Conservation (phyloP, 2,797 vertebrate genomes). For the Premnoplex brunnescens region DNA sequence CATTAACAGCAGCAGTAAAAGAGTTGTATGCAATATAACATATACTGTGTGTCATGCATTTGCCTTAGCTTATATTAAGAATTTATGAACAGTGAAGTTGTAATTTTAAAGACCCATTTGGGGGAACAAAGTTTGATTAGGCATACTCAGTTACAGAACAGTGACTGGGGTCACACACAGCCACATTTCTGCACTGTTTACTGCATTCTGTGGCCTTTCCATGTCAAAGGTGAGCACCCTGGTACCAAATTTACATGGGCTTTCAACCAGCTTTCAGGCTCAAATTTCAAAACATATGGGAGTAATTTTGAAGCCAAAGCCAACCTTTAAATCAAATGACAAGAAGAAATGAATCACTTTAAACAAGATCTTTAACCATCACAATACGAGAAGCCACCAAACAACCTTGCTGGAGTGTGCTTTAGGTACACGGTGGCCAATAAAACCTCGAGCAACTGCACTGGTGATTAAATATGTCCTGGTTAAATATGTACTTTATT, state of each 20-base stretch:
- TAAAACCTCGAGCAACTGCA: constrained; percentile 8
- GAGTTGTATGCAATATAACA: background rate
- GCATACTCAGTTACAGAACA: background rate
- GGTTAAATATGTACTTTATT: background rate
- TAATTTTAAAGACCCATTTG: constrained; percentile 28
- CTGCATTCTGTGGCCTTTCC: background rate
- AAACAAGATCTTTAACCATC: constrained; percentile 68
- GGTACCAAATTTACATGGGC: constrained; percentile 47
- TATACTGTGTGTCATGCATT: background rate
- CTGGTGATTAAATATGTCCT: background rate
- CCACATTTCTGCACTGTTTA: constrained; percentile 51
- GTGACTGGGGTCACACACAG: background rate
- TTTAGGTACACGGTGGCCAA: background rate
- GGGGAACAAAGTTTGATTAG: background rate
- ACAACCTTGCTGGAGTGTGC: background rate
- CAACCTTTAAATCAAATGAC: constrained; percentile 69
- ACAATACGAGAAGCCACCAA: constrained; percentile 69
- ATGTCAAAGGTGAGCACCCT: constrained; percentile 39
- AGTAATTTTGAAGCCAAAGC: constrained; percentile 76
- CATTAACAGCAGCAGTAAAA: background rate
- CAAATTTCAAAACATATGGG: constrained; percentile 75
- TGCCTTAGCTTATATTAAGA: background rate
- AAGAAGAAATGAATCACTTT: constrained; percentile 71
- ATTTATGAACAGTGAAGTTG: constrained; percentile 36
- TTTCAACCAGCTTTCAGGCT: constrained; percentile 52